Evolutionary conservation across 1,140 invertebrate species (phyloP).

Genomic region (Drosophila auraria): DNA sequence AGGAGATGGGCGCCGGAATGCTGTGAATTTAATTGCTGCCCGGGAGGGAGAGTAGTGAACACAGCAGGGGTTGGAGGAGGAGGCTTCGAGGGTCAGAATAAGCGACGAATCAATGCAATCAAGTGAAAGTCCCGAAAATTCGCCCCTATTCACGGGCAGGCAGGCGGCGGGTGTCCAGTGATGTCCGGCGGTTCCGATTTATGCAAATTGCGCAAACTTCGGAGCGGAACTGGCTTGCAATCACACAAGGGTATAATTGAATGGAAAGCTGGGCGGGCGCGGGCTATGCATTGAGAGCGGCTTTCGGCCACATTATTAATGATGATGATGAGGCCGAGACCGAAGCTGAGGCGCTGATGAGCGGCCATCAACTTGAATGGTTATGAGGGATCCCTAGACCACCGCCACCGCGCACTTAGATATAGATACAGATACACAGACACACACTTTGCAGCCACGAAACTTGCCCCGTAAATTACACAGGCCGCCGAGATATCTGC

Average conservation of each 20-base stretch:
- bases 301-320: constrained; percentile 70
- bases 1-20: constrained; percentile 11
- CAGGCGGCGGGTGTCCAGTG: background rate
- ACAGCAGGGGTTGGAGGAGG: constrained; percentile 11
- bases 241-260: constrained; percentile 26
- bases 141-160: background rate
- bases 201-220: constrained; percentile 75
- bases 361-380: constrained; percentile 60
- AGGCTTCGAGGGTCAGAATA: background rate
- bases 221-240: constrained; percentile 46
- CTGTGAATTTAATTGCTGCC: constrained; percentile 46
- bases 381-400: constrained; percentile 44
- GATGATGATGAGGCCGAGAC: constrained; percentile 53
- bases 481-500: constrained; percentile 57
- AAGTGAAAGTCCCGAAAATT: constrained; percentile 67
- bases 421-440: constrained; percentile 5
- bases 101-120: constrained; percentile 61
- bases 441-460: constrained; percentile 20
- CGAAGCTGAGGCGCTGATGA: constrained; percentile 55
- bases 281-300: background rate
- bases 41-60: background rate
- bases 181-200: constrained; percentile 54
- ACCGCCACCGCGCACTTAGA: constrained; percentile 9
- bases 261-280: background rate
- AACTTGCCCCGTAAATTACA: constrained; percentile 66